Percentiles rank a stretch among this genome's conserved stretches.
Evolutionary conservation across 2,888 invertebrate species (phyloP).

Genomic region (Drosophila acutilabella): DNA sequence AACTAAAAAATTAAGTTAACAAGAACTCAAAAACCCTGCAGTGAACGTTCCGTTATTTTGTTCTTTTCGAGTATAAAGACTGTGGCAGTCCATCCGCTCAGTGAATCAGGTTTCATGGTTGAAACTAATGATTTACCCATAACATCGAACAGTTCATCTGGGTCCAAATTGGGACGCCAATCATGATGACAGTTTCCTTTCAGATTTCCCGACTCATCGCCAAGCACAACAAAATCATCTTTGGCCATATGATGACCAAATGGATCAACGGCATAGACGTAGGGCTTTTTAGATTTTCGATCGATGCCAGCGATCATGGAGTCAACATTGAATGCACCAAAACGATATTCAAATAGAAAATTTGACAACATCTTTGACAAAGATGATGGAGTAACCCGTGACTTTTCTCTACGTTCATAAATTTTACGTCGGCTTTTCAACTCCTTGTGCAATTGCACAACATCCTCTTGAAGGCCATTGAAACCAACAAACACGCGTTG

Average conservation of each 20-base stretch:
- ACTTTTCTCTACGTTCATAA: neutral
- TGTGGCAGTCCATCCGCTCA: neutral
- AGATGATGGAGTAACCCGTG: neutral
- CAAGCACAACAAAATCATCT: neutral
- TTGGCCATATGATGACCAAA: neutral
- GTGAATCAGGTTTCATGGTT: neutral
- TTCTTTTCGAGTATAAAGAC: neutral
- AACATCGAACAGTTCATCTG: neutral
- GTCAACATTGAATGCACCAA: neutral
- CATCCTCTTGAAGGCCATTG: neutral
- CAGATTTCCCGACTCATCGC: neutral
- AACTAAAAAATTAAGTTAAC: neutral
- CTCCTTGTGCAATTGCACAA: neutral
- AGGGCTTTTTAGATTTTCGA: neutral
- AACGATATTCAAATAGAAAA: neutral
- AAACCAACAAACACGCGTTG: neutral
- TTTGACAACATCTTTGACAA: neutral
- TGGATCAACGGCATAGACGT: neutral
- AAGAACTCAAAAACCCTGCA: neutral
- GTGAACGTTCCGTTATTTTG: neutral
- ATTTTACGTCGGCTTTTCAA: neutral
- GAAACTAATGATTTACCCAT: neutral
- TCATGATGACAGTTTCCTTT: too few relatives aligned
- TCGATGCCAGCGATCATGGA: constrained; percentile 2
- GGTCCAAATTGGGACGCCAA: neutral